Percentiles rank a stretch among this genome's conserved stretches.
phyloP scores from a whole-genome alignment of 2,113 vertebrate genomes.

The Dasyornis broadbenti region DNA sequence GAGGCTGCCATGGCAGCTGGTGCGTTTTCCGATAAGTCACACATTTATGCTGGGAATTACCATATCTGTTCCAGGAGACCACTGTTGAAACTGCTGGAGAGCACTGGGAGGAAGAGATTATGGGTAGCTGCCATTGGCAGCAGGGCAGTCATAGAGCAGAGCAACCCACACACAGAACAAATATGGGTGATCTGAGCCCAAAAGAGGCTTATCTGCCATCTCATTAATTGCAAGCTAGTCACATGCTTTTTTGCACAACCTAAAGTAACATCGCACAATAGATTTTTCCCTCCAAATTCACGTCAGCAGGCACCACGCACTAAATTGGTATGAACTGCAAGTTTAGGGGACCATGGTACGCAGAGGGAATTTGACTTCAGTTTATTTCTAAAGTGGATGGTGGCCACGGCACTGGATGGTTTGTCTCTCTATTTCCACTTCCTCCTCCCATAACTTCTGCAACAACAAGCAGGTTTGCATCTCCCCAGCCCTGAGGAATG shows the following conservation, averaged over 20 bases:
- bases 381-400: rapidly evolving
- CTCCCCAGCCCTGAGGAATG: background rate
- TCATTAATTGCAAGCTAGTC: background rate
- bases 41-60: background rate
- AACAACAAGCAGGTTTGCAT: background rate
- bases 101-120: background rate
- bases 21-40: rapidly evolving
- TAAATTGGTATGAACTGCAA: background rate
- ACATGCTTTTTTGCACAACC: rapidly evolving
- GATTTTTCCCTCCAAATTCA: background rate
- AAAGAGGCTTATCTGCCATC: background rate
- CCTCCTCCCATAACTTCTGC: background rate
- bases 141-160: background rate
- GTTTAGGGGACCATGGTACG: background rate
- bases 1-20: background rate
- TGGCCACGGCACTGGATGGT: rapidly evolving
- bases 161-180: background rate
- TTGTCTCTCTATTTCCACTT: background rate
- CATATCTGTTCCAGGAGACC: background rate
- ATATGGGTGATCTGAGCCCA: background rate
- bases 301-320: background rate
- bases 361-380: background rate
- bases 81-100: background rate
- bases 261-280: background rate
- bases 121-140: background rate